Evolutionary conservation across 2,797 vertebrate genomes (phyloP), one percentile per base, ranked within the genome.

Genomic region (Centroberyx gerrardi): DNA sequence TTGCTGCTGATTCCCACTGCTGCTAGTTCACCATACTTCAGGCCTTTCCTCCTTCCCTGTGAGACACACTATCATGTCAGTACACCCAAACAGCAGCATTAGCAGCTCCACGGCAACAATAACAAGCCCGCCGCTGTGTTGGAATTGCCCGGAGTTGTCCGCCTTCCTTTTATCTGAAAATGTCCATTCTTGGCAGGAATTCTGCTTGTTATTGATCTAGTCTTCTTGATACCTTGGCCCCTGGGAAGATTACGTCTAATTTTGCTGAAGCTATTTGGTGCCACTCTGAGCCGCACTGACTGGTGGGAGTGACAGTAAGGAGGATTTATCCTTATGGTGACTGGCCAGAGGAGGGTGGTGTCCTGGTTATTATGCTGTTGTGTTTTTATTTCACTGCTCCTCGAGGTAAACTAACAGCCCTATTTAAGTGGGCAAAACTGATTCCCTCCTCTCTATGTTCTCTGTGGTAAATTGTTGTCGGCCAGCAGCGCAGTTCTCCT

Each of bases 141-240:
- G 61, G 59, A 79, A 72, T 46, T 51, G 82, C 80, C 72, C 15
- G 44, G 18, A 83, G 74, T 84, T 67, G 72, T 86, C 83, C 46
- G 65, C 70, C 79, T 82, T 76, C 66, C 60, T 76, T 70, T 86
- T 66, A 65, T 81, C 59, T 67, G 22, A 65, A 79, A 49, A 40
- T 64, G 86, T 80, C 79, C 74, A 60, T 74, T 84, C 58, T 60
- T 82, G 82, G 74, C 80, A 71, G 7, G 64, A 76, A 69, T 72
- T 75, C 63, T 67, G 64, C 17, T 33, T 44, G 40, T 83, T 90
- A 92, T 92, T 77, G 90, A 93, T 93, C 90, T 29, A 38, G 71
- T 81, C 73, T 82, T 68, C 56, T 88, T 27, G 29, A 76, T 51
- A 49, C 78, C 66, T 76, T 38, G 1, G 75, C 81, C 80, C 74